These are phyloP conservation scores for Micrastur ruficollis DNA, from an alignment of 2,797 vertebrate species.

Conservation along the genomic window DNA sequence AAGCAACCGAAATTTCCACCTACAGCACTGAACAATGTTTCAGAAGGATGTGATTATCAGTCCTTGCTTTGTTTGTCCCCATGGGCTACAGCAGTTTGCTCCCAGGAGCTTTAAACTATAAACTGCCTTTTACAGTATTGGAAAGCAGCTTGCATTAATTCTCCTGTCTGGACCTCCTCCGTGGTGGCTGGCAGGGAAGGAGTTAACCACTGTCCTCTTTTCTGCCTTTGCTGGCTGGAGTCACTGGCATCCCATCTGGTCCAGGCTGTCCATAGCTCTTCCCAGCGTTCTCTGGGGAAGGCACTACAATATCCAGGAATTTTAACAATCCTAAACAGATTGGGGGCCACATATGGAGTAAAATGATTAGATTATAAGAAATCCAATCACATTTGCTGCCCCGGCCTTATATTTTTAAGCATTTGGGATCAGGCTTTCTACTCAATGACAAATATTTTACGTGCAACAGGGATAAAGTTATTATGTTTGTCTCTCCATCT, in stretches of 20 bases:
- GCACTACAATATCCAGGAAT: slow-evolving; percentile 73
- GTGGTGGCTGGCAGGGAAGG: neutral
- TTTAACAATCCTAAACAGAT: slow-evolving; percentile 74
- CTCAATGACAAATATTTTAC: slow-evolving; percentile 26
- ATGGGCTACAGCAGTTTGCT: neutral
- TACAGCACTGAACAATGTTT: neutral
- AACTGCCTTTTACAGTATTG: neutral
- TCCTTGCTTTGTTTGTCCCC: neutral
- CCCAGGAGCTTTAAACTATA: neutral
- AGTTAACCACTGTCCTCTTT: slow-evolving; percentile 57
- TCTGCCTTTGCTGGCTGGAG: slow-evolving; percentile 48
- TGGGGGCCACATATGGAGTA: slow-evolving; percentile 58
- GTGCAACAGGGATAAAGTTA: neutral
- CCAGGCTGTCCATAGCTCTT: slow-evolving; percentile 58
- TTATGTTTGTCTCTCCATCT: neutral
- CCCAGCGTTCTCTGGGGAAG: slow-evolving; percentile 70
- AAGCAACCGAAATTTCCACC: neutral
- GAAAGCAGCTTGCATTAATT: neutral
- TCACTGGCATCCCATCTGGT: slow-evolving; percentile 80
- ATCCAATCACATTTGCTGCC: slow-evolving; percentile 61
- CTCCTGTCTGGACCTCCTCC: neutral
- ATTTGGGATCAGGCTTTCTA: slow-evolving; percentile 8
- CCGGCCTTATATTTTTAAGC: slow-evolving; percentile 19
- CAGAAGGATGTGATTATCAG: fast-evolving
- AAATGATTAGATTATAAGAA: slow-evolving; percentile 66